Percentiles rank a stretch among this genome's conserved stretches.
Evolutionary conservation across 2,113 vertebrate species (phyloP).

Genomic region (human): DNA sequence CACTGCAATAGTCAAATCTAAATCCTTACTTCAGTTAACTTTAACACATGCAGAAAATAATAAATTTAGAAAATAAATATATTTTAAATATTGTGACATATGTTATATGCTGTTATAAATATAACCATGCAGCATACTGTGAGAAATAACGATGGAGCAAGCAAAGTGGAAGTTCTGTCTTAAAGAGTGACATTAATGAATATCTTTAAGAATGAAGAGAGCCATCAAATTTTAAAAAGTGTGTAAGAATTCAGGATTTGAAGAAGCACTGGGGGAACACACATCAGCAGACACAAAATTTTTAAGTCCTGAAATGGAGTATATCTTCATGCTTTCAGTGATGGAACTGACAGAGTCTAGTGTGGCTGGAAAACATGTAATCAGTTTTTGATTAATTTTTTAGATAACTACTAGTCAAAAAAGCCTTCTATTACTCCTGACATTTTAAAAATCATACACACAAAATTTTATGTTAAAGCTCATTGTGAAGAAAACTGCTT

Average conservation of each 20-base stretch:
- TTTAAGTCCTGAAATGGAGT: background rate
- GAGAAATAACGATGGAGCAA: background rate
- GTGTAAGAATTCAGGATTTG: background rate
- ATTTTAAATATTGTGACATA: background rate
- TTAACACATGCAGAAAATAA: background rate
- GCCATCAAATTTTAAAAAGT: background rate
- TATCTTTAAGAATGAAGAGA: background rate
- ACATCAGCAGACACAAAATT: background rate
- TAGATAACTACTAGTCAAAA: background rate
- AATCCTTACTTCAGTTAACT: background rate
- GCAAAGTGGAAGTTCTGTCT: background rate
- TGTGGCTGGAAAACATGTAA: background rate
- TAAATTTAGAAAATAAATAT: background rate
- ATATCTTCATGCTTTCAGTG: background rate
- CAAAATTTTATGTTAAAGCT: background rate
- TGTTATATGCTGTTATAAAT: background rate
- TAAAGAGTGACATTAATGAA: background rate
- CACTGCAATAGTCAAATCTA: background rate
- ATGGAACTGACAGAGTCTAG: background rate
- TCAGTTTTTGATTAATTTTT: background rate
- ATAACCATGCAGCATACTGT: background rate
- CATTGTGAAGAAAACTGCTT: background rate
- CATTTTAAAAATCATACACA: background rate
- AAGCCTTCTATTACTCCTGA: background rate
- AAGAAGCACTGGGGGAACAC: background rate